phyloP scores from a whole-genome alignment of 2,888 invertebrate species.

The Petrolisthes cinctipes region DNA sequence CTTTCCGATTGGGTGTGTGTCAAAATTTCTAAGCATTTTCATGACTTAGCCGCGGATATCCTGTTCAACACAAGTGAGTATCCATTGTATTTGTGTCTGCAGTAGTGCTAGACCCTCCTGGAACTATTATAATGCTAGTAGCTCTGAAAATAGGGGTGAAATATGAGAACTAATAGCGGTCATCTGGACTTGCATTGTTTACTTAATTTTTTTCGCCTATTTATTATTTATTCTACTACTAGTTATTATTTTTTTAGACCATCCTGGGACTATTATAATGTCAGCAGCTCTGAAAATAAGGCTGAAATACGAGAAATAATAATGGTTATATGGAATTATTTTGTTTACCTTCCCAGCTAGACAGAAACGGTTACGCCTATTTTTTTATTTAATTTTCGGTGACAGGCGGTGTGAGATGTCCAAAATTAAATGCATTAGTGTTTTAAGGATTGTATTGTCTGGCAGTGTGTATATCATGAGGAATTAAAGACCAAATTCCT shows the following conservation, averaged over 20 bases:
- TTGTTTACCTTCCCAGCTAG: no score
- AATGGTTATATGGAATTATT: conserved; percentile 23
- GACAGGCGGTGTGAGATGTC: conserved; percentile 11
- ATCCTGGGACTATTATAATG: background rate
- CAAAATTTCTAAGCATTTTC: conserved; percentile 62
- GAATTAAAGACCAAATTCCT: no score
- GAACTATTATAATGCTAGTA: background rate
- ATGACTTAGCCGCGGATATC: conserved; percentile 61
- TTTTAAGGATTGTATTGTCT: no score
- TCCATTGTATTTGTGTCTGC: background rate
- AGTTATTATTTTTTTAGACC: background rate
- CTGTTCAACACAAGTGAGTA: conserved; percentile 50
- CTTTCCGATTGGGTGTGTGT: conserved; percentile 64
- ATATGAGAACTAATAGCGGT: background rate
- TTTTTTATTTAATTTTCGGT: conserved; percentile 13
- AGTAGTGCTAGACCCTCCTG: background rate
- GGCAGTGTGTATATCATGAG: no score
- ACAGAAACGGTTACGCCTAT: conserved; percentile 54
- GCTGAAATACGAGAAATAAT: background rate
- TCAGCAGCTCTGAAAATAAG: background rate
- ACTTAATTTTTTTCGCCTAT: background rate
- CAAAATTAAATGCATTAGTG: no score
- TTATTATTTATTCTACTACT: background rate
- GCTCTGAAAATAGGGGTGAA: background rate
- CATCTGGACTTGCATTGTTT: conserved; percentile 39